A percentile compares a stretch with the other conserved stretches of the same genome.
These are phyloP conservation scores for Rhabditoides inermis DNA, from an alignment of 2,888 invertebrate genomes.

Conservation along the genomic window DNA sequence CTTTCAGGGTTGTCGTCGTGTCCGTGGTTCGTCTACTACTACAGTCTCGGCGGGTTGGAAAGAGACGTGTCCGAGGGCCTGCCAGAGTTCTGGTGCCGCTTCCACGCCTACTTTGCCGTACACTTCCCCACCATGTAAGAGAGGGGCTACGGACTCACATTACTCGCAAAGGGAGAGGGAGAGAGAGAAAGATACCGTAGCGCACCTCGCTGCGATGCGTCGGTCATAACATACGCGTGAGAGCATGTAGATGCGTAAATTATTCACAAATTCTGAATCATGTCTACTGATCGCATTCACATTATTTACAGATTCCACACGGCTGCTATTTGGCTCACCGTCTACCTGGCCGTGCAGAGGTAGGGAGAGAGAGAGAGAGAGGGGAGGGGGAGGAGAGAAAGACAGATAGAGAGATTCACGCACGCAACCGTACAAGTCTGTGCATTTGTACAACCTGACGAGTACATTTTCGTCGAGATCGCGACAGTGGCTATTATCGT, in stretches of 20 bases:
- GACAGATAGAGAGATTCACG: no score
- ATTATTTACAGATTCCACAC: slow-evolving; percentile 66
- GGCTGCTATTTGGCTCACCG: slow-evolving; percentile 81
- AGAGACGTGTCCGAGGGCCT: slow-evolving; percentile 9
- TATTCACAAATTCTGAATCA: neutral
- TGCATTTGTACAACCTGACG: no score
- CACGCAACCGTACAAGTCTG: no score
- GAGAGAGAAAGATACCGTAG: no score
- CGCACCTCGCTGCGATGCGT: no score
- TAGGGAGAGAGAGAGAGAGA: no score
- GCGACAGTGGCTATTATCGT: no score
- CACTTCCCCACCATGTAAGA: slow-evolving; percentile 64
- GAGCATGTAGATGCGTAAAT: no score
- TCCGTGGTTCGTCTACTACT: slow-evolving; percentile 31
- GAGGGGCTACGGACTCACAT: neutral
- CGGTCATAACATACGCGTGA: no score
- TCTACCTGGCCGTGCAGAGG: slow-evolving; percentile 80
- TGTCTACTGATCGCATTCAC: neutral
- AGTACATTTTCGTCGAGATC: no score
- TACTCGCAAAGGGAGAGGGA: no score
- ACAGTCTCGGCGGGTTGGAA: slow-evolving; percentile 16
- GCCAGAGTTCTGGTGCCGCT: slow-evolving; percentile 44
- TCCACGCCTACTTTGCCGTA: slow-evolving; percentile 57
- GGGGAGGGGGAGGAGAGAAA: no score
- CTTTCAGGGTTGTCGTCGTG: slow-evolving; percentile 17